Base-by-base conservation (phyloP, 2,888 invertebrate genomes). In the Leptothorax acervorum region DNA sequence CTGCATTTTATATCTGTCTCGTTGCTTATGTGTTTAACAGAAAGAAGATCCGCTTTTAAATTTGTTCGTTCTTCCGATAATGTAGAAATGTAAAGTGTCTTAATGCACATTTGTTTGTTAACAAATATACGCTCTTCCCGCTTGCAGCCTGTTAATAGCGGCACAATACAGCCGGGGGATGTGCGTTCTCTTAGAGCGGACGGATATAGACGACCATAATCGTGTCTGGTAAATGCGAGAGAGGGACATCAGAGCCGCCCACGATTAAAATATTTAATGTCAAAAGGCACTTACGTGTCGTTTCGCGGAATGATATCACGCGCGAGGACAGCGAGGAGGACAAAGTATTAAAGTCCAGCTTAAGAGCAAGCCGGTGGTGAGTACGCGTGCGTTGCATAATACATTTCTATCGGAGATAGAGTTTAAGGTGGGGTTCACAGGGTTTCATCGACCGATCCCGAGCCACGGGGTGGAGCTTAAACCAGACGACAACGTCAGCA, bases 371-470 rank as follows among this genome's bases (percentile, higher is more conserved):
- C 66, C 42, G n/a, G 60, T 48, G 48, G 60, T 60, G 73, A 79
- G 39, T 71, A 73, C 73, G 79, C 79, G 79, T 79, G 73, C 73
- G 39, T 79, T 79, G 73, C 73, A 79, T 79, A 79, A 79, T 79
- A 79, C 79, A 79, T 79, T 79, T 73, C 73, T 51, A 73, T 79
- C 70, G 70, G 45, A 73, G 74, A 90, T 89, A 90, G 66, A 68
- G 90, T 90, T 92, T 91, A 90, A 84, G 91, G 89, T 88, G 89
- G 89, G 87, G 87, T 87, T 90, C 90, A 88, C 92, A 91, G 92
- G 92, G 92, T 94, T 93, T 93, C 93, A 94, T 94, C 94, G 94
- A 94, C 93, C 94, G 90, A 93, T 93, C 91, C 91, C 91, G 91
- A 68, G 70, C 35, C 55, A n/a, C 91, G 87, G 92, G 92, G 92